Percentiles rank a stretch among this genome's conserved stretches.
These are phyloP conservation scores for Mastigias papua DNA, from an alignment of 30 jellyfish, hydroid and myxozoan species.

Conservation along the genomic window DNA sequence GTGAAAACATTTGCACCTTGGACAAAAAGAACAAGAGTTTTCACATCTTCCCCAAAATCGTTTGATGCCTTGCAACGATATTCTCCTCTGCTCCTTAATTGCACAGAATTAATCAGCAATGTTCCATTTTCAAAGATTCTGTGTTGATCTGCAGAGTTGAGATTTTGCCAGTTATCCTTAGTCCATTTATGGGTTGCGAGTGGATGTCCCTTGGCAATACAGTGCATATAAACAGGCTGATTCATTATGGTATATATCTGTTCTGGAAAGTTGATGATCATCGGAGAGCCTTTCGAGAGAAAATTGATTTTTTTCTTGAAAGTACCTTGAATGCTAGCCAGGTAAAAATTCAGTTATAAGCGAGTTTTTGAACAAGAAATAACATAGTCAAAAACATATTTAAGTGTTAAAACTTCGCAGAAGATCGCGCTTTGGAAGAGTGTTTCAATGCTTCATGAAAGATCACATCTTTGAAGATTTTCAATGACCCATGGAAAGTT, in stretches of 20 bases:
- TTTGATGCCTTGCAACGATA: conserved; percentile 80
- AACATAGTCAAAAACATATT: background rate
- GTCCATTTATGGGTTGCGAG: conserved; percentile 73
- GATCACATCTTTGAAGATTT: too few species aligned
- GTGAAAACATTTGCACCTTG: conserved; percentile 64
- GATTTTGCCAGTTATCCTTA: conserved; percentile 63
- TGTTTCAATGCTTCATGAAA: too few species aligned
- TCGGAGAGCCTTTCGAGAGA: conserved; percentile 75
- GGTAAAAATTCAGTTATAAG: background rate
- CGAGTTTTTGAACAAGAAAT: background rate
- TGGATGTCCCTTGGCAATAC: conserved; percentile 92
- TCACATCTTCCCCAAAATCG: conserved; percentile 56
- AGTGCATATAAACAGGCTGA: conserved; percentile 60
- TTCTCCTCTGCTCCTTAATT: conserved; percentile 67
- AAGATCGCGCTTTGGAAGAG: too few species aligned
- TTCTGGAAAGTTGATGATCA: conserved; percentile 64
- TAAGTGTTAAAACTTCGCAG: too few species aligned
- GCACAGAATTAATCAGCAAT: conserved; percentile 52
- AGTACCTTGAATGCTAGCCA: background rate
- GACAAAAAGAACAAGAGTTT: conserved; percentile 44
- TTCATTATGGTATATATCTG: conserved; percentile 57
- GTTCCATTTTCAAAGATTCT: conserved; percentile 84
- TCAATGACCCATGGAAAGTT: too few species aligned
- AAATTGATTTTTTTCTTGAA: too few species aligned
- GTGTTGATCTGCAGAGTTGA: conserved; percentile 40